phyloP scores from a whole-genome alignment of 2,888 invertebrate species.

The Lucinisca nassula region DNA sequence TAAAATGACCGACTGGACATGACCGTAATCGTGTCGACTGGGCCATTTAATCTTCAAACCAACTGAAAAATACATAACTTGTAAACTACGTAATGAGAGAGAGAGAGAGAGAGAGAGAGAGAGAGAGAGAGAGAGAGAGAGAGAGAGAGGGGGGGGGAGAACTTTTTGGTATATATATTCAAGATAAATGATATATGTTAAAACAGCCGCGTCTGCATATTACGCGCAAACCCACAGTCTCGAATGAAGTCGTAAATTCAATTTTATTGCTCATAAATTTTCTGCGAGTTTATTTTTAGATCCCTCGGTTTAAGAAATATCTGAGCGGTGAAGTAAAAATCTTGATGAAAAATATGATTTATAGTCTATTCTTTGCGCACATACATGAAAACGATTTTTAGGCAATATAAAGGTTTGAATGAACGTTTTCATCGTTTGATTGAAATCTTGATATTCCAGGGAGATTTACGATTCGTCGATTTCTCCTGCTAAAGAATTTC shows the following conservation, averaged over 20 bases:
- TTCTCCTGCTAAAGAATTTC: slow-evolving; percentile 48
- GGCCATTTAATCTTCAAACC: too few relatives aligned
- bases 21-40: too few relatives aligned
- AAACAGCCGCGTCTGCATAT: not conserved
- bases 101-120: too few relatives aligned
- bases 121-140: too few relatives aligned
- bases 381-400: slow-evolving; percentile 12
- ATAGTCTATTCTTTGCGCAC: not conserved
- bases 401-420: not conserved
- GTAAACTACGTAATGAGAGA: too few relatives aligned
- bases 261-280: slow-evolving; percentile 11
- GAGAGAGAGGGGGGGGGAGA: too few relatives aligned
- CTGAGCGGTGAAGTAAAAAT: not conserved
- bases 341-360: slow-evolving; percentile 18
- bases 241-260: not conserved
- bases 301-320: not conserved
- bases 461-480: slow-evolving; percentile 55
- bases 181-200: not conserved
- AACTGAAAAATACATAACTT: too few relatives aligned
- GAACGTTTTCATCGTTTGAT: not conserved
- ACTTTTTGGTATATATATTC: too few relatives aligned
- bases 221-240: not conserved
- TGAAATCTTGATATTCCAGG: slow-evolving; percentile 12
- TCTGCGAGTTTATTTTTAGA: not conserved
- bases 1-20: too few relatives aligned